A percentile compares a stretch with the other conserved stretches of the same genome.
Conservation (phyloP, 2,888 invertebrate genomes). For the Opisthograptis luteolata region DNA sequence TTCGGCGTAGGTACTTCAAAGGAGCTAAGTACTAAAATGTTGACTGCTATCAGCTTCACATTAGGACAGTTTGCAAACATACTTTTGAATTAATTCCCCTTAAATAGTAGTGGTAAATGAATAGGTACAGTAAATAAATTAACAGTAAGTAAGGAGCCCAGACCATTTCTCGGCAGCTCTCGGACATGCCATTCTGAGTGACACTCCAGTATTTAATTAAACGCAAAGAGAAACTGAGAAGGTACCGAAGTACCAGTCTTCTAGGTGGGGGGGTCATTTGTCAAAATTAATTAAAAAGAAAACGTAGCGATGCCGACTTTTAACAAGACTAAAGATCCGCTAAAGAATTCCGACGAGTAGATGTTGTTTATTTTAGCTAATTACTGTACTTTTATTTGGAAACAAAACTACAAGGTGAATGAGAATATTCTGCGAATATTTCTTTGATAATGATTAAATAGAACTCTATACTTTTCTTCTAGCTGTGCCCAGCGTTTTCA, state of each 20-base stretch:
- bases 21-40: too few species aligned
- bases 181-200: conserved; percentile 71
- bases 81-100: too few species aligned
- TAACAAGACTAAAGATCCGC: conserved; percentile 59
- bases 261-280: conserved; percentile 78
- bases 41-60: too few species aligned
- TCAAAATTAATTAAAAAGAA: conserved; percentile 84
- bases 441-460: too few species aligned
- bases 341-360: conserved; percentile 50
- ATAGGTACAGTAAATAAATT: conserved; percentile 55
- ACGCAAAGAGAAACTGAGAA: conserved; percentile 77
- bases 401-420: not conserved
- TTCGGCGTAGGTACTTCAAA: too few species aligned
- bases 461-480: too few species aligned
- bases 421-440: not conserved
- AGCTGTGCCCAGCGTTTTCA: too few species aligned
- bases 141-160: conserved; percentile 52
- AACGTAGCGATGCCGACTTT: conserved; percentile 68
- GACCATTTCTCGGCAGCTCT: conserved; percentile 39
- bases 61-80: too few species aligned
- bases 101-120: too few species aligned
- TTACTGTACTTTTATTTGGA: conserved; percentile 15
- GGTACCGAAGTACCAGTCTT: conserved; percentile 40
- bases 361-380: conserved; percentile 18
- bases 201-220: conserved; percentile 83